Base-by-base conservation (phyloP, 2,113 vertebrate species). In the Xenopus laevis region DNA sequence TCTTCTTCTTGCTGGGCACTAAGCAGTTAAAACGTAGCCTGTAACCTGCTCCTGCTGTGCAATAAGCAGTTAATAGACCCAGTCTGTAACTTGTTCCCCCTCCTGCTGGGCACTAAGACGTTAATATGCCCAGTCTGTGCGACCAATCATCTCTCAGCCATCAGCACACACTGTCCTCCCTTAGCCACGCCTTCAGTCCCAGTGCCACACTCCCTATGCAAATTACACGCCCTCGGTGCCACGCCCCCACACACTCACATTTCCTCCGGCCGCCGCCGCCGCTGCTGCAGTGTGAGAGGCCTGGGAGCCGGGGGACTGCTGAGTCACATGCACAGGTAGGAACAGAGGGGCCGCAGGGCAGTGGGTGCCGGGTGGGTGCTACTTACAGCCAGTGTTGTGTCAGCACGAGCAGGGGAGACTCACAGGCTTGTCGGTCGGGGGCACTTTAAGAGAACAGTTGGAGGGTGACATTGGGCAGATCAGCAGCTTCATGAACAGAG, bases 321-420 rank as follows among this genome's bases (percentile, higher is more conserved):
- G 62, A 65, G 71, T 73, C 71, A 73, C 71, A 65, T 46, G 71
- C 17, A 13, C 71, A 66, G 63, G 71, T 58, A 58, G 52, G 63
- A 47, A 5, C 10, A 47, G 10, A 44, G 52, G 52, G 23, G 15
- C 7, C 4, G 18, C n/a, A 27, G 23, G 23, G 23, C 23, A 4
- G 67, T 23, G 46, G n/a, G 53, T 55, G 18, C 67, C 67, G 13
- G 33, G 27, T n/a, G 15, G 30, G 7, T 50, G 47, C 33, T 5
- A 13, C 47, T 50, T 12, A 50, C 47, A 10, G 1, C 47, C 10
- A 10, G 33, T 40, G 33, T 27, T 27, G 2, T 27, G 23, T 27
- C 3, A 40, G 33, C 30, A 3, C 3, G 30, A 33, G 30, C 4
- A 9, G 50, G 17, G 50, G 50, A 9, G 33, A 40, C 33, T 7